Percentiles rank a stretch among this genome's conserved stretches.
These are phyloP conservation scores for Tamandua tetradactyla DNA, from an alignment of 2,797 vertebrate genomes.

Conservation along the genomic window DNA sequence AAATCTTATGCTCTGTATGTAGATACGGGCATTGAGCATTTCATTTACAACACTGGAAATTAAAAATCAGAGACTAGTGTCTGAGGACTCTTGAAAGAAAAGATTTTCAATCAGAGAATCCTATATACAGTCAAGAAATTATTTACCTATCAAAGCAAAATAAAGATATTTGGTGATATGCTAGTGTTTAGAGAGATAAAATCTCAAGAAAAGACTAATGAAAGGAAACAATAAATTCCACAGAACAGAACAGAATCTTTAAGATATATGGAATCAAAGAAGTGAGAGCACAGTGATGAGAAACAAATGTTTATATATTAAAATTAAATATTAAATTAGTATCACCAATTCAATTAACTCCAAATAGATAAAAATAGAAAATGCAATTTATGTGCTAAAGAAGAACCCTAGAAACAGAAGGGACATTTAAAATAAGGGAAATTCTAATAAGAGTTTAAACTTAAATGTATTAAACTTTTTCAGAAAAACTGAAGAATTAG, in stretches of 20 bases:
- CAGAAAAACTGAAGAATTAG: background rate
- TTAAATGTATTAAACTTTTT: background rate
- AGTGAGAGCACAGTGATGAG: background rate
- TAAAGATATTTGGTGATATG: background rate
- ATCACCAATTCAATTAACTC: background rate
- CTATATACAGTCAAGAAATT: background rate
- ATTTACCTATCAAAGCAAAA: background rate
- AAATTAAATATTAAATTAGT: background rate
- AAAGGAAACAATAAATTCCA: background rate
- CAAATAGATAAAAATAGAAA: background rate
- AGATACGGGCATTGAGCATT: background rate
- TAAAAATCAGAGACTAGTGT: background rate
- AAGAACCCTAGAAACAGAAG: background rate
- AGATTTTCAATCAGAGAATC: background rate
- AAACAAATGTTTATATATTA: background rate
- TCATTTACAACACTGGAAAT: background rate
- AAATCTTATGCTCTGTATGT: no score
- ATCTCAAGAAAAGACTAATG: background rate
- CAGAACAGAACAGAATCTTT: background rate
- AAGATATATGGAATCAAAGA: background rate
- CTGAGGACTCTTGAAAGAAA: background rate
- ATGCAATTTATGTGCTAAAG: background rate
- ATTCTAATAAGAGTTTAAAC: background rate
- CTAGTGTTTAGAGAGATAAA: background rate
- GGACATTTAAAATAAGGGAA: background rate